A percentile compares a stretch with the other conserved stretches of the same genome.
These are phyloP conservation scores for Brachionus sp. DNA, from an alignment of 1,140 invertebrate genomes.

Conservation along the genomic window DNA sequence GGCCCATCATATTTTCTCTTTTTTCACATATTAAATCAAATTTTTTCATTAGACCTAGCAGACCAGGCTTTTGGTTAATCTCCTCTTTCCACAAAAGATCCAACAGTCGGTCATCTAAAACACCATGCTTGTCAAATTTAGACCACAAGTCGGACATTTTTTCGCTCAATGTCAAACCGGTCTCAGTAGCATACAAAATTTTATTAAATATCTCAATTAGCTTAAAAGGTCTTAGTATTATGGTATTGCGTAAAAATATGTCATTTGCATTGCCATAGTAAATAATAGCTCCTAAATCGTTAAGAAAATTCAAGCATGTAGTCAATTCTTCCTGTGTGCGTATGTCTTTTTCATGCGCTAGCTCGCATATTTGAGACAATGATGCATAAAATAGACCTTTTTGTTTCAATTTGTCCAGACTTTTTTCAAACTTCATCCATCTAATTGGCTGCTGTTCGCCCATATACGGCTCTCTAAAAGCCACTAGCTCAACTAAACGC, in stretches of 20 bases:
- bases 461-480: conserved; percentile 56
- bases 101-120: conserved; percentile 53
- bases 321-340: conserved; percentile 54
- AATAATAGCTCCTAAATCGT: conserved; percentile 57
- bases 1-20: neutral
- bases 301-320: conserved; percentile 59
- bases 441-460: conserved; percentile 59
- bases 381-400: conserved; percentile 47
- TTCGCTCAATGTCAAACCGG: neutral
- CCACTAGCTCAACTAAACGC: conserved; percentile 53
- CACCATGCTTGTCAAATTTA: conserved; percentile 50
- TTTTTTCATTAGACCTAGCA: conserved; percentile 56
- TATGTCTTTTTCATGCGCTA: conserved; percentile 55
- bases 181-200: neutral
- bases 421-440: conserved; percentile 60
- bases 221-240: conserved; percentile 53
- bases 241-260: conserved; percentile 52
- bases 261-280: conserved; percentile 53
- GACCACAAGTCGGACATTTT: conserved; percentile 51
- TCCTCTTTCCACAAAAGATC: conserved; percentile 52
- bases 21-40: conserved; percentile 54
- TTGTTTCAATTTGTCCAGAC: conserved; percentile 52
- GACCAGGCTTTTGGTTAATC: conserved; percentile 51
- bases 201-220: conserved; percentile 50
- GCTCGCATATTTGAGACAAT: conserved; percentile 51